Evolutionary conservation across 2,113 vertebrate genomes (phyloP).

Genomic region (Syrrhaptes paradoxus): DNA sequence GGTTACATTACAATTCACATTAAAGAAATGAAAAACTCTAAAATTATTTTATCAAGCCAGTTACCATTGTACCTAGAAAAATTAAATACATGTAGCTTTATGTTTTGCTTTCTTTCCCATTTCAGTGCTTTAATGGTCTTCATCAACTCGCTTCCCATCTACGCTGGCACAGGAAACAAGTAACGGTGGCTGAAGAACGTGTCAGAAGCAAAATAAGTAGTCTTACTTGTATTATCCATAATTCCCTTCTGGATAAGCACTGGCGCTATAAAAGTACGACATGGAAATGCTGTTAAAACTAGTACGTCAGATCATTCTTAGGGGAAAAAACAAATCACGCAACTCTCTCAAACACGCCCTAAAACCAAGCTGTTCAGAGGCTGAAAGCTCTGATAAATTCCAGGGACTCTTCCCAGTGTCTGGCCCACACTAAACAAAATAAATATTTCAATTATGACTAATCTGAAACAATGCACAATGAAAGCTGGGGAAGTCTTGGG

Average conservation of each 20-base stretch:
- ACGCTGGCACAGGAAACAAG: not conserved
- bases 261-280: fast-evolving
- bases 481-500: not conserved
- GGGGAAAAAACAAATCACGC: not conserved
- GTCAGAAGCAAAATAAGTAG: not conserved
- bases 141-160: not conserved
- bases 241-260: not conserved
- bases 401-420: not conserved
- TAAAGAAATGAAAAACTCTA: not conserved
- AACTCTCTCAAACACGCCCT: not conserved
- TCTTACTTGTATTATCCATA: not conserved
- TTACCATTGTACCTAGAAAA: not conserved
- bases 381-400: not conserved
- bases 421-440: not conserved
- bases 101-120: not conserved
- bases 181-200: not conserved
- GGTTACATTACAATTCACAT: conserved; percentile 28
- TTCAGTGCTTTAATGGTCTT: not conserved
- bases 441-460: conserved; percentile 20
- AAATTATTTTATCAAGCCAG: not conserved
- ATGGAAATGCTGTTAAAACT: not conserved
- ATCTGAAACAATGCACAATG: conserved; percentile 19
- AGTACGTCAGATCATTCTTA: not conserved
- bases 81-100: not conserved
- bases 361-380: not conserved